Evolutionary conservation across 1,140 invertebrate species (phyloP).

Genomic region (Drosophila ercepeae): DNA sequence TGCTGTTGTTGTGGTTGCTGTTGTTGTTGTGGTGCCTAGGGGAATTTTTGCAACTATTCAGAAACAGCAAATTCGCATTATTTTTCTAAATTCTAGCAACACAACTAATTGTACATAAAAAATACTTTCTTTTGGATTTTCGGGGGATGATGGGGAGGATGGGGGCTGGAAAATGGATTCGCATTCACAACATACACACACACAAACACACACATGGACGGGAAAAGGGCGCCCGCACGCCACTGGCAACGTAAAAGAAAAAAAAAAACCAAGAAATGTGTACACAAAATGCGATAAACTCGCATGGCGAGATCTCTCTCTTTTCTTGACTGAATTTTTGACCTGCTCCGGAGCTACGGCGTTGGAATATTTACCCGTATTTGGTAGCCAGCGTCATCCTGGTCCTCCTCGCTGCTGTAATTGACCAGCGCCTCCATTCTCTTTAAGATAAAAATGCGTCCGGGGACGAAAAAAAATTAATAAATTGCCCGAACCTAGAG

Average conservation of each 20-base stretch:
- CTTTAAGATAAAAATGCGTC: background rate
- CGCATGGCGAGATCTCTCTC: slow-evolving; percentile 24
- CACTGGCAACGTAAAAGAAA: background rate
- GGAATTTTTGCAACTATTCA: slow-evolving; percentile 83
- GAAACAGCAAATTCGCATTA: slow-evolving; percentile 84
- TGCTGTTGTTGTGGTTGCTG: slow-evolving; percentile 1
- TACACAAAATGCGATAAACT: slow-evolving; percentile 48
- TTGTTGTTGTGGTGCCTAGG: slow-evolving; percentile 72
- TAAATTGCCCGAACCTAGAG: background rate
- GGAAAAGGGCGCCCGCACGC: background rate
- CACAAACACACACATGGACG: slow-evolving; percentile 5
- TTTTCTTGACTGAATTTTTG: slow-evolving; percentile 14
- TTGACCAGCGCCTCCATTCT: slow-evolving; percentile 86
- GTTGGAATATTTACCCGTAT: slow-evolving; percentile 76
- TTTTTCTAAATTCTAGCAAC: slow-evolving; percentile 73
- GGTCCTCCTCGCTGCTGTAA: slow-evolving; percentile 87
- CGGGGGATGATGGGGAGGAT: background rate
- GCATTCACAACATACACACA: slow-evolving; percentile 2
- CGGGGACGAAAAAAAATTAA: slow-evolving; percentile 13
- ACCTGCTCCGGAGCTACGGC: background rate
- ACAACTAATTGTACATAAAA: slow-evolving; percentile 54
- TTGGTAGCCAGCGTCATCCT: slow-evolving; percentile 83
- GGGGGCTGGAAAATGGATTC: no score
- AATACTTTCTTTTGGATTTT: background rate
- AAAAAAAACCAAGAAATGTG: slow-evolving; percentile 43